These are phyloP conservation scores for Flexamia atlantica DNA, from an alignment of 2,888 invertebrate genomes.

Conservation along the genomic window DNA sequence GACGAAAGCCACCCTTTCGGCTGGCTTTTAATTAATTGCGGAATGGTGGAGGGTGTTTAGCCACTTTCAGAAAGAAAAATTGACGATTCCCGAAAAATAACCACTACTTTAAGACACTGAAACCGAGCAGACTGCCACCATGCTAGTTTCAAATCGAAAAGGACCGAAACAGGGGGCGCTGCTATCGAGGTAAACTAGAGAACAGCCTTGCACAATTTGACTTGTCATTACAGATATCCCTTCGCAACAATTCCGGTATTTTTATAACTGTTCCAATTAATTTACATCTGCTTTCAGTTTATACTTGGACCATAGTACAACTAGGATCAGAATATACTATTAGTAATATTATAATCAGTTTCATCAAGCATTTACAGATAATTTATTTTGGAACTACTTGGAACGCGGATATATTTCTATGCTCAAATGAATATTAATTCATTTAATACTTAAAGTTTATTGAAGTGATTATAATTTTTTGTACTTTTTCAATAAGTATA, in stretches of 20 bases:
- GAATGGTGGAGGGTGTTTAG: conserved; percentile 83
- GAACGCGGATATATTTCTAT: background rate
- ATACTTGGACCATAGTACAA: too few relatives aligned
- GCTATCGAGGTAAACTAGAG: conserved; percentile 18
- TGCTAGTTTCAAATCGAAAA: conserved; percentile 44
- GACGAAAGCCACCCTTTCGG: conserved; percentile 88
- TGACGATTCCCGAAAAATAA: conserved; percentile 29
- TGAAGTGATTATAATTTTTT: too few relatives aligned
- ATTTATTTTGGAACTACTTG: background rate
- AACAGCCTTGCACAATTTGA: conserved; percentile 9
- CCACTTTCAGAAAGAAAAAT: conserved; percentile 66
- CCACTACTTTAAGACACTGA: conserved; percentile 16
- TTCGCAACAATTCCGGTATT: background rate
- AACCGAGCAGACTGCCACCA: conserved; percentile 33
- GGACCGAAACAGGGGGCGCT: conserved; percentile 15
- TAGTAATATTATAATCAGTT: too few relatives aligned
- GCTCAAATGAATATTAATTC: background rate
- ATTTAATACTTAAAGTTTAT: too few relatives aligned
- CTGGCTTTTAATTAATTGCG: conserved; percentile 87
- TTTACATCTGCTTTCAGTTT: too few relatives aligned
- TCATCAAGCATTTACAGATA: too few relatives aligned
- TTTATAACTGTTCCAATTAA: background rate
- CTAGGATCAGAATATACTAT: too few relatives aligned
- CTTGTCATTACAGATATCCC: conserved; percentile 17
- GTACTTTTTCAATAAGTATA: too few relatives aligned